Conservation (phyloP, 2,797 vertebrate genomes). For the Cichlasoma orientale region DNA sequence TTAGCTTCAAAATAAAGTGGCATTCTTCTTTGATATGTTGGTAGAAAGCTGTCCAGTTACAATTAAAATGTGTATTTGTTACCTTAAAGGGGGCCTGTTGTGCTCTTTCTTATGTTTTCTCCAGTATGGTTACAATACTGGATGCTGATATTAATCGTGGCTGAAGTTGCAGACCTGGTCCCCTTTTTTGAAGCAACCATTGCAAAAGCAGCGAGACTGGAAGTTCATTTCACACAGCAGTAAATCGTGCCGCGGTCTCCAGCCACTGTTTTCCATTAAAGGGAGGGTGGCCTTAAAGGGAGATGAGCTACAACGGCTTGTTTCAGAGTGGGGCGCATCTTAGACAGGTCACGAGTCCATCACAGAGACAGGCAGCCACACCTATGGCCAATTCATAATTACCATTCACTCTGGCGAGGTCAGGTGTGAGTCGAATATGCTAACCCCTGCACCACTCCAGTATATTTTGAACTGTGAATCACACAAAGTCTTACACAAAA, state of each 20-base stretch:
- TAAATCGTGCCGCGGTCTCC: background rate
- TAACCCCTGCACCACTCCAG: background rate
- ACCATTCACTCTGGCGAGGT: background rate
- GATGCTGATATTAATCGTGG: background rate
- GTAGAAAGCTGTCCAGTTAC: background rate
- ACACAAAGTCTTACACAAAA: background rate
- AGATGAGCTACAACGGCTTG: background rate
- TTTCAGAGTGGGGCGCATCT: background rate
- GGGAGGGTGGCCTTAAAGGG: background rate
- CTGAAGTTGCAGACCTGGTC: background rate
- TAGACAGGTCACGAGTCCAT: background rate
- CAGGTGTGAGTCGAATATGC: background rate
- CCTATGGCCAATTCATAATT: background rate
- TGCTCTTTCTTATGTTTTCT: background rate
- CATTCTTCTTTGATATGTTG: constrained; percentile 23
- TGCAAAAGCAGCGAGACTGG: background rate
- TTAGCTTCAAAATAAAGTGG: constrained; percentile 36
- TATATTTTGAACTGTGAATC: background rate
- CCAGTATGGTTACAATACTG: background rate
- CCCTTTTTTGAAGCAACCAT: background rate
- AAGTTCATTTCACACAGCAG: background rate
- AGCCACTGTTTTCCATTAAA: background rate
- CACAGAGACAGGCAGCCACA: background rate
- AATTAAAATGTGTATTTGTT: background rate
- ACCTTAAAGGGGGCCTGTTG: background rate